A percentile compares a stretch with the other conserved stretches of the same genome.
Evolutionary conservation across 2,797 vertebrate species (phyloP).

Genomic region (Champsocephalus esox): DNA sequence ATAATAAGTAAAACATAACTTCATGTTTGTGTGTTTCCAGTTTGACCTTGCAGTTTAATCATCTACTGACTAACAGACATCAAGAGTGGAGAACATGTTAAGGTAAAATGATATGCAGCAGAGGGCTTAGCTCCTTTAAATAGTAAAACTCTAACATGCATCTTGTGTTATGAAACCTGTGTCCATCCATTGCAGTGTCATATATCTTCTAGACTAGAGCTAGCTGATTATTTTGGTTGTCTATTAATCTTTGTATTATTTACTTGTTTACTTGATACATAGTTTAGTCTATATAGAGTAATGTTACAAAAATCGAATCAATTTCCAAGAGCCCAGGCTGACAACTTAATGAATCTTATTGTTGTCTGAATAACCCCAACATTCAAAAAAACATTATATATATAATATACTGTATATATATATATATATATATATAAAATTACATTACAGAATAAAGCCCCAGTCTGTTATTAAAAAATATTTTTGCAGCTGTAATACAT

Average conservation of each 20-base stretch:
- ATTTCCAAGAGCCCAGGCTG: not conserved
- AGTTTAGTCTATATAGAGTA: not conserved
- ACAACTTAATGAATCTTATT: not conserved
- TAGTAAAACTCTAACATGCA: conserved; percentile 29
- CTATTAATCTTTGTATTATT: not conserved
- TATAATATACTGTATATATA: not conserved
- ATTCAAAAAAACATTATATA: not conserved
- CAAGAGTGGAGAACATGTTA: conserved; percentile 44
- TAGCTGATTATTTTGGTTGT: not conserved
- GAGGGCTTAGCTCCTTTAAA: conserved; percentile 41
- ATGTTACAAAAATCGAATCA: not conserved
- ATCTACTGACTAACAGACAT: conserved; percentile 13
- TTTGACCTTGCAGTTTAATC: conserved; percentile 36
- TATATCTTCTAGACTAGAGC: not conserved
- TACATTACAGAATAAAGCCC: not conserved
- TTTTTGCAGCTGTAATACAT: not conserved
- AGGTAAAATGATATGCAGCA: conserved; percentile 69
- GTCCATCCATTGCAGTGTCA: not conserved
- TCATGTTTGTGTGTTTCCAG: conserved; percentile 1
- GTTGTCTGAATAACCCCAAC: not conserved
- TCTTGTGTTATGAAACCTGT: conserved; percentile 12
- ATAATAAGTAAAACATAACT: not conserved
- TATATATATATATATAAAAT: not conserved
- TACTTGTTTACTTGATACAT: not conserved
- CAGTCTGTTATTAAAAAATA: not conserved